These are phyloP conservation scores for Oceanites oceanicus DNA, from an alignment of 2,113 vertebrate genomes.

Conservation along the genomic window DNA sequence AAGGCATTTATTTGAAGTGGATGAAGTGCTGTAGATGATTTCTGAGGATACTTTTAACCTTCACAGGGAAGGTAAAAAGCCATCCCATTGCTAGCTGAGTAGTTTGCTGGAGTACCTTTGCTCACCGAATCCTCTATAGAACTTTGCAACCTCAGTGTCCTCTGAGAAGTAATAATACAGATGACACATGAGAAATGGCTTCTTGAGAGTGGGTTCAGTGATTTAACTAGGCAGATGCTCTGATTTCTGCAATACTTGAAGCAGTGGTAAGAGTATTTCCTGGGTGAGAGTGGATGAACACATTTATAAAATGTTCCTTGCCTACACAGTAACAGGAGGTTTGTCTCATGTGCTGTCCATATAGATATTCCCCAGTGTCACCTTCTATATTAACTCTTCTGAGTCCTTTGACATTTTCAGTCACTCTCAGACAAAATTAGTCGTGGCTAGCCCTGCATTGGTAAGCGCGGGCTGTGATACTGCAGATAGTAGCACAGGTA, in stretches of 20 bases:
- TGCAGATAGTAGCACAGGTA: not conserved
- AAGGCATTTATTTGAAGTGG: not conserved
- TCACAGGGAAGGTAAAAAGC: not conserved
- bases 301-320: accelerated
- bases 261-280: not conserved
- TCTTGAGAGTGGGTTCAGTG: not conserved
- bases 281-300: not conserved
- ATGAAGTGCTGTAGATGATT: not conserved
- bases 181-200: not conserved
- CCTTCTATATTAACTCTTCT: accelerated
- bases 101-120: not conserved
- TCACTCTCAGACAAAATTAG: not conserved
- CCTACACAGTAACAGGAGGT: not conserved
- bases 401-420: not conserved
- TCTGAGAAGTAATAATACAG: not conserved
- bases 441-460: accelerated
- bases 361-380: not conserved
- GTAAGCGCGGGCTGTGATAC: accelerated
- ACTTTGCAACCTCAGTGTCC: not conserved
- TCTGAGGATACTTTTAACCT: not conserved
- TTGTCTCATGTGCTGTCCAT: not conserved
- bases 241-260: not conserved
- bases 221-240: not conserved
- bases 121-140: not conserved
- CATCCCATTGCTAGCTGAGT: not conserved